A percentile compares a stretch with the other conserved stretches of the same genome.
These are phyloP conservation scores for Pristis pectinata DNA, from an alignment of 2,797 vertebrate genomes.

Conservation along the genomic window DNA sequence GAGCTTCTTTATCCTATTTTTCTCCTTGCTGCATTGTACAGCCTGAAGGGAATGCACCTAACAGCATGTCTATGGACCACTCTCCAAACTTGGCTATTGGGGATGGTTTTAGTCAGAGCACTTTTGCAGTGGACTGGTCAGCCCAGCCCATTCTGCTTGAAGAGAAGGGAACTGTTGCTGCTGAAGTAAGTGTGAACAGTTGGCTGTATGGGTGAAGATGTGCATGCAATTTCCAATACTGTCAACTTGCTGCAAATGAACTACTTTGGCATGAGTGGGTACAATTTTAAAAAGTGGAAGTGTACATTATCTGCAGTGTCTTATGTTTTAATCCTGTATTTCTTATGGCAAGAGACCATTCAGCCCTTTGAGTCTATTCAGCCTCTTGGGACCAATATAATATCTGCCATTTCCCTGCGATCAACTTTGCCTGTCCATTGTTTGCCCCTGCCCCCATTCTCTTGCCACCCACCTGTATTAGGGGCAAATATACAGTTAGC, in stretches of 20 bases:
- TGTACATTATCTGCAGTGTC: no score
- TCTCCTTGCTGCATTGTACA: constrained; percentile 44
- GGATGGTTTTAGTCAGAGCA: constrained; percentile 42
- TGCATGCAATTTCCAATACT: neutral
- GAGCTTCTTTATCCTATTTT: neutral
- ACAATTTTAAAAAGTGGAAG: neutral
- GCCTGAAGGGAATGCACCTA: constrained; percentile 65
- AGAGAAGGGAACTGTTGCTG: constrained; percentile 40
- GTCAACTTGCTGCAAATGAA: neutral
- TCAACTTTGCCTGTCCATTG: no score
- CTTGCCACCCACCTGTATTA: no score
- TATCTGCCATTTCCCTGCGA: no score
- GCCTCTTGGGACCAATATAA: no score
- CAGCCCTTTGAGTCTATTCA: no score
- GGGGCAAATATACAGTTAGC: no score
- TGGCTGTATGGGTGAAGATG: neutral
- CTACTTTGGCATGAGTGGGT: neutral
- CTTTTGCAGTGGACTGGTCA: constrained; percentile 56
- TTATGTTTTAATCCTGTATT: no score
- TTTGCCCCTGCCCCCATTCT: no score
- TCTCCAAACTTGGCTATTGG: constrained; percentile 32
- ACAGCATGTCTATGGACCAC: constrained; percentile 55
- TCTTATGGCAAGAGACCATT: no score
- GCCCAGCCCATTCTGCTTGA: constrained; percentile 43
- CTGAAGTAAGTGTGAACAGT: constrained; percentile 24